Conservation (phyloP, 2,113 vertebrate species). For the Oncorhynchus clarkii region DNA sequence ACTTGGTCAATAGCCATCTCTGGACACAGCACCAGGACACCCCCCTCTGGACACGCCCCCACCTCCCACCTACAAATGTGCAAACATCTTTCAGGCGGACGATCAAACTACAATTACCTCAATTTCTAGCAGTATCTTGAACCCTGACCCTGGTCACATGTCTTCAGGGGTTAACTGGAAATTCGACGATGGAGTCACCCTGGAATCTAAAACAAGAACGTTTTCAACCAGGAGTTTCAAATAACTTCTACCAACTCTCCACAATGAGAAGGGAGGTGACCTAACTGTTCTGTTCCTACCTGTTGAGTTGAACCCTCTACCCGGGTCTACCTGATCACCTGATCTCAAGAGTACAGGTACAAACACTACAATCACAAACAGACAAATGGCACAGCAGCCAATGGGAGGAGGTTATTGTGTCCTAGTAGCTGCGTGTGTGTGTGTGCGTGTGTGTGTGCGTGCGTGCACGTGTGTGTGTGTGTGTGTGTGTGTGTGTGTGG, state of each 20-base stretch:
- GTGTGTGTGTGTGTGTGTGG: constrained; percentile 5
- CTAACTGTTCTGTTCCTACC: no score
- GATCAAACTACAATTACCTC: constrained; percentile 65
- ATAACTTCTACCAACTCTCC: constrained; percentile 17
- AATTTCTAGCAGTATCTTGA: constrained; percentile 62
- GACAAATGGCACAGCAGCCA: neutral
- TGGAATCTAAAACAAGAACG: constrained; percentile 19
- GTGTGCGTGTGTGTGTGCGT: constrained; percentile 23
- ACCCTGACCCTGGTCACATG: constrained; percentile 44
- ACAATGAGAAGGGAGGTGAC: constrained; percentile 8
- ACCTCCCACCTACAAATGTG: constrained; percentile 50
- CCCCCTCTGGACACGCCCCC: constrained; percentile 21
- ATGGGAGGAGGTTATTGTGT: constrained; percentile 6
- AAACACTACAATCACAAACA: neutral
- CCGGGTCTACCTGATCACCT: neutral
- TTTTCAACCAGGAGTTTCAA: constrained; percentile 11
- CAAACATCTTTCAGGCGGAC: constrained; percentile 40
- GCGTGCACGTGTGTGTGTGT: constrained; percentile 24
- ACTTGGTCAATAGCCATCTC: constrained; percentile 28
- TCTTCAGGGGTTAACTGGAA: constrained; percentile 62
- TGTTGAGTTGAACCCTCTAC: neutral
- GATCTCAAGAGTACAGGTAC: neutral
- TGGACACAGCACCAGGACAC: constrained; percentile 26
- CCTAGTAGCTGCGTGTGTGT: constrained; percentile 35
- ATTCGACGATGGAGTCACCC: constrained; percentile 22